phyloP scores from a whole-genome alignment of 2,888 invertebrate species.

The Parnassius mnemosyne region DNA sequence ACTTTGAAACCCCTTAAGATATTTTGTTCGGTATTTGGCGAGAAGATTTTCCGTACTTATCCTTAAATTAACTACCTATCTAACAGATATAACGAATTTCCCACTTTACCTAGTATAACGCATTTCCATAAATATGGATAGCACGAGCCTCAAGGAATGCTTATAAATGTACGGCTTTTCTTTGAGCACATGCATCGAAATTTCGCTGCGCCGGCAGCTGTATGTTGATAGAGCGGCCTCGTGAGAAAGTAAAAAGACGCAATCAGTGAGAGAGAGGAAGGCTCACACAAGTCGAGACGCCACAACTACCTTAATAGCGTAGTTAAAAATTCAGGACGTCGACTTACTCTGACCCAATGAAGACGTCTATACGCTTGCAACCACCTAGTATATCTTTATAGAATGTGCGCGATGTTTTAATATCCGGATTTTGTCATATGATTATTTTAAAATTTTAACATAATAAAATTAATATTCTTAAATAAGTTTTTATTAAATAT shows the following conservation, averaged over 20 bases:
- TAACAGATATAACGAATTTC: neutral
- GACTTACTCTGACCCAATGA: conserved; percentile 59
- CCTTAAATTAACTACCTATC: no score
- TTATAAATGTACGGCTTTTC: conserved; percentile 33
- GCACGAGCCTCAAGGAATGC: conserved; percentile 16
- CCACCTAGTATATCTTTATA: neutral
- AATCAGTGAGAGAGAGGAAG: conserved; percentile 73
- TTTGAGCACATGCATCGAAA: conserved; percentile 35
- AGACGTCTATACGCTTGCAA: conserved; percentile 29
- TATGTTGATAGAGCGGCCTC: conserved; percentile 51
- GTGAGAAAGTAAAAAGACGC: conserved; percentile 73
- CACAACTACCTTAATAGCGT: conserved; percentile 60
- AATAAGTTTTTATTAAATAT: no score
- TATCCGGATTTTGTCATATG: no score
- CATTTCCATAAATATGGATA: conserved; percentile 15
- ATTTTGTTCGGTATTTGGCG: no score
- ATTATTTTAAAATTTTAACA: no score
- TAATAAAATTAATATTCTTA: no score
- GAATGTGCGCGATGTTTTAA: no score
- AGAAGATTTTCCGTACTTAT: no score
- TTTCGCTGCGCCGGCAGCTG: conserved; percentile 42
- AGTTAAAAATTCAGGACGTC: conserved; percentile 75
- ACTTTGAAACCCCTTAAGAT: no score
- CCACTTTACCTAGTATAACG: neutral
- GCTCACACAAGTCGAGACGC: conserved; percentile 49